phyloP scores from a whole-genome alignment of 2,888 invertebrate species.

The Eilema depressum region DNA sequence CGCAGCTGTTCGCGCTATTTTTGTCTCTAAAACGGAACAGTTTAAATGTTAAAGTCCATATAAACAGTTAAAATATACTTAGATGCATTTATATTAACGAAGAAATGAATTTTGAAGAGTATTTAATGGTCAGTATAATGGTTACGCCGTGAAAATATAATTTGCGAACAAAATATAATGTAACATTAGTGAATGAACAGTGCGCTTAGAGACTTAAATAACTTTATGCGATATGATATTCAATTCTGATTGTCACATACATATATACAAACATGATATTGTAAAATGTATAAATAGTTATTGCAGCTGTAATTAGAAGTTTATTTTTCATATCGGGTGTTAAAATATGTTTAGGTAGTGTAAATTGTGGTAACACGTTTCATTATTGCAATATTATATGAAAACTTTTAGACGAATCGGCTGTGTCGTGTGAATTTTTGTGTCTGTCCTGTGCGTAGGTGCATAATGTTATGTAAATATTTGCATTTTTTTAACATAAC shows the following conservation, averaged over 20 bases:
- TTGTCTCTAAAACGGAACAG: conserved; percentile 75
- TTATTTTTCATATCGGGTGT: conserved; percentile 87
- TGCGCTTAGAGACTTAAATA: conserved; percentile 81
- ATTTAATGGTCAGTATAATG: conserved; percentile 66
- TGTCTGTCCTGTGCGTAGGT: conserved; percentile 80
- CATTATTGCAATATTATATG: conserved; percentile 80
- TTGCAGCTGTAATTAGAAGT: conserved; percentile 87
- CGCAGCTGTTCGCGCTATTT: conserved; percentile 78
- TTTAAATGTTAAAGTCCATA: conserved; percentile 72
- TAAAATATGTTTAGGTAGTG: conserved; percentile 85
- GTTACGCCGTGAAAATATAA: conserved; percentile 66
- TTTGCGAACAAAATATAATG: conserved; percentile 71
- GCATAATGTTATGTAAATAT: conserved; percentile 78
- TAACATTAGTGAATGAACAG: conserved; percentile 70
- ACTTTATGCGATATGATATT: conserved; percentile 66
- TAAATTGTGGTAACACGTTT: conserved; percentile 81
- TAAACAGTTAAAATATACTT: conserved; percentile 70
- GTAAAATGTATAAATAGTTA: conserved; percentile 87
- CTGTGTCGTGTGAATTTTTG: conserved; percentile 83
- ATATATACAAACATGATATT: conserved; percentile 76
- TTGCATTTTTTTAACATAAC: conserved; percentile 41
- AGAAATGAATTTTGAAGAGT: conserved; percentile 59
- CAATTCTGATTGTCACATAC: conserved; percentile 59
- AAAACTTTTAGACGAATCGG: conserved; percentile 82
- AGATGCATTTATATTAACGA: conserved; percentile 71